phyloP scores from a whole-genome alignment of 2,888 invertebrate species.

The Rhingia rostrata region DNA sequence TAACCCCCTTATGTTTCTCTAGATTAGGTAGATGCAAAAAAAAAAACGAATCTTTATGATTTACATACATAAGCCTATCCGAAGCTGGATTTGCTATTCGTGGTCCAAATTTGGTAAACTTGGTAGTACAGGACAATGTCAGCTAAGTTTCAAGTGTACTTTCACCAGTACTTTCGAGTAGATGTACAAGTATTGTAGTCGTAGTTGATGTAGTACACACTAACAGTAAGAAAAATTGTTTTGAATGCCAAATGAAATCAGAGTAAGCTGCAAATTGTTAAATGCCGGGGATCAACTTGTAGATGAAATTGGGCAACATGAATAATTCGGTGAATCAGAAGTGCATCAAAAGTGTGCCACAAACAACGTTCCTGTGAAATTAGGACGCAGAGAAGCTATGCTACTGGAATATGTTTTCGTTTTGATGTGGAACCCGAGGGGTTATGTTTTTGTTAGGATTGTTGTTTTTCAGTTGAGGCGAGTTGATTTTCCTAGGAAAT shows the following conservation, averaged over 20 bases:
- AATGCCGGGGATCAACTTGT: constrained; percentile 56
- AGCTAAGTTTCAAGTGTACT: constrained; percentile 34
- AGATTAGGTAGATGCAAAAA: constrained; percentile 6
- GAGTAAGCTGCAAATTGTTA: constrained; percentile 52
- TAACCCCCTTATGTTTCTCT: neutral
- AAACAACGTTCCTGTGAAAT: too few species aligned
- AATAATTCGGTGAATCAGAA: constrained; percentile 41
- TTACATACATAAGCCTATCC: constrained; percentile 23
- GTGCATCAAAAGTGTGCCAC: neutral
- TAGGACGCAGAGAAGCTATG: too few species aligned
- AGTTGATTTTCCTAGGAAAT: too few species aligned
- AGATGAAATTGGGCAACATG: constrained; percentile 58
- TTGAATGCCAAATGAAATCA: constrained; percentile 60
- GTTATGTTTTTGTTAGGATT: too few species aligned
- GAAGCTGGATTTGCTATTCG: constrained; percentile 31
- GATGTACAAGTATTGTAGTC: neutral
- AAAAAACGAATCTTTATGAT: neutral
- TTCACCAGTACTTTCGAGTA: constrained; percentile 14
- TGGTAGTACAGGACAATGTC: constrained; percentile 43
- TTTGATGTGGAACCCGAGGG: too few species aligned
- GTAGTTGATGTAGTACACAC: constrained; percentile 7
- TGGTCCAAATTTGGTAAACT: constrained; percentile 24
- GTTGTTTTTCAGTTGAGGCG: too few species aligned
- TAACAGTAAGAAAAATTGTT: constrained; percentile 33
- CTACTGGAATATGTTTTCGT: too few species aligned